Evolutionary conservation across 92 coral and sea anemone species (phyloP), one percentile per base, ranked within the genome.

Genomic region (Palythoa grandis): DNA sequence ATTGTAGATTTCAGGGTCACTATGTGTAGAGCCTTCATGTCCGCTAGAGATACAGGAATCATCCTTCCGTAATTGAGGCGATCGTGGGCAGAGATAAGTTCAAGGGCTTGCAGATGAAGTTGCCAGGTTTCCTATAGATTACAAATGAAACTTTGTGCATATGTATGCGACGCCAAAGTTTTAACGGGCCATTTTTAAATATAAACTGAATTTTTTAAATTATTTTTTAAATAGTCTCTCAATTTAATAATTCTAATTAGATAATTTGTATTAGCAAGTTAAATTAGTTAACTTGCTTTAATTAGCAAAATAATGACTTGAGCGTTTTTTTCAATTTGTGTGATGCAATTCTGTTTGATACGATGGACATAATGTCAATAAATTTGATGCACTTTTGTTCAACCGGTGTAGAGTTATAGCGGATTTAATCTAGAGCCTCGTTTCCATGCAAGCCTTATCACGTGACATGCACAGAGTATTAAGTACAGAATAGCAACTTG

Each of bases 1-100:
- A 52, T 11, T 52, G 54, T 52, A 52, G 54, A 52, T 52, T 5
- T 52, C 11, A 52, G 54, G 54, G 54, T 52, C 54, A 52, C 54
- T 6, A 6, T 52, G 24, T 13, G 60, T 20, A 83, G 48, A 16
- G 83, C 3, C 43, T 84, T 25, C 91, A 84, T 88, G 63, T 91
- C 91, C 7, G 89, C 91, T 7, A 91, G 89, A 23, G 87, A 78
- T 35, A 88, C 40, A 22, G 91, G 93, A 19, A 88, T 85, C 91
- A 88, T 91, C 9, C 87, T 58, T 4, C 89, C 89, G 66, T 84
- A 88, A 58, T 88, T 88, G 11, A 91, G 68, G 19, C 74, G 78
- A 69, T 91, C 90, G 57, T 52, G 54, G 54, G 54, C 54, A 52
- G 11, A 52, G 11, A 52, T 5, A 52, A 52, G 54, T 52, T 52